These are phyloP conservation scores for Mythimna lalbum DNA, from an alignment of 2,888 invertebrate species.

Conservation along the genomic window DNA sequence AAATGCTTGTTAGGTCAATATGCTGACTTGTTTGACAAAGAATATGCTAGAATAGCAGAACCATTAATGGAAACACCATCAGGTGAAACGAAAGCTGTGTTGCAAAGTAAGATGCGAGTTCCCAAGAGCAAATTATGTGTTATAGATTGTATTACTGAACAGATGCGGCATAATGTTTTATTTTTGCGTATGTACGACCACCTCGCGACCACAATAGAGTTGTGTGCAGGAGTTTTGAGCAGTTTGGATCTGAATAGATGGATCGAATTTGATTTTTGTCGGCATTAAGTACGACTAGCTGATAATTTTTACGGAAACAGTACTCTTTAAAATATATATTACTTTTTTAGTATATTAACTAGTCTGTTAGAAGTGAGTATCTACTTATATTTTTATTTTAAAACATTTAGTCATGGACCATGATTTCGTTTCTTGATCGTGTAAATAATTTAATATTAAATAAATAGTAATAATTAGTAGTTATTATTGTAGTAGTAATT, in stretches of 20 bases:
- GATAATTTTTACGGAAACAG: background rate
- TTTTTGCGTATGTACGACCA: constrained; percentile 78
- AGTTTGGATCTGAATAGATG: constrained; percentile 84
- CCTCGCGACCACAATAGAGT: constrained; percentile 75
- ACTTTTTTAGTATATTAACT: background rate
- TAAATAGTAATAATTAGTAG: too few species aligned
- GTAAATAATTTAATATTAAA: constrained; percentile 29
- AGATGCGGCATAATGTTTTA: constrained; percentile 74
- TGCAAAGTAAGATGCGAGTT: background rate
- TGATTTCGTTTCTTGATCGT: constrained; percentile 18
- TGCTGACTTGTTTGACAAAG: constrained; percentile 79
- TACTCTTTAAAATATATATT: background rate
- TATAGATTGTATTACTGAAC: constrained; percentile 47
- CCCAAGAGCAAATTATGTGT: background rate
- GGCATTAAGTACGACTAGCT: constrained; percentile 14
- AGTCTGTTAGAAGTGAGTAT: too few species aligned
- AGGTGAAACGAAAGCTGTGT: accelerated
- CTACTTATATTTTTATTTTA: background rate
- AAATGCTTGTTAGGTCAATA: constrained; percentile 75
- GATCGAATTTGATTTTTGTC: constrained; percentile 86
- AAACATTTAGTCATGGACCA: constrained; percentile 1
- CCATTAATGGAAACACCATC: constrained; percentile 24
- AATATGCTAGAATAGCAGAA: constrained; percentile 68
- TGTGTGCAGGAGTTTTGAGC: constrained; percentile 80
- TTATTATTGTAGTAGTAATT: too few species aligned